phyloP scores from a whole-genome alignment of 2,888 invertebrate species.

The Cephus runcator region DNA sequence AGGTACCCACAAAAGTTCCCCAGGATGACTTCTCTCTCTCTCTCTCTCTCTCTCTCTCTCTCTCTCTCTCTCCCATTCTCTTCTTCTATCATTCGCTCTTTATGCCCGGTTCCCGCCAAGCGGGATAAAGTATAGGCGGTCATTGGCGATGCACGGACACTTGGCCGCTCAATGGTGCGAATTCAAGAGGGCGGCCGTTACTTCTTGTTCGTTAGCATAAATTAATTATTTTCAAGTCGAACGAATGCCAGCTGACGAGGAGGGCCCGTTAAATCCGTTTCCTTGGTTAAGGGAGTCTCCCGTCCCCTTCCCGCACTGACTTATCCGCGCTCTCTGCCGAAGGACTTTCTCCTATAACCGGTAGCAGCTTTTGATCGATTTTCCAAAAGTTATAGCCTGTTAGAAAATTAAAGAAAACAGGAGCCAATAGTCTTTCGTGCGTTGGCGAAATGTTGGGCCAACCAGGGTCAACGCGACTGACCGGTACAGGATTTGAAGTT shows the following conservation, averaged over 20 bases:
- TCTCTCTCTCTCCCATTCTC: slow-evolving; percentile 19
- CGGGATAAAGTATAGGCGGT: slow-evolving; percentile 9
- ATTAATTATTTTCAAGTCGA: slow-evolving; percentile 58
- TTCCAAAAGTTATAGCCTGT: neutral
- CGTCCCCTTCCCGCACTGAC: too few species aligned
- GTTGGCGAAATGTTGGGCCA: neutral
- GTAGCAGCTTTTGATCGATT: neutral
- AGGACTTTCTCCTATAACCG: neutral
- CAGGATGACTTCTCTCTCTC: slow-evolving; percentile 19
- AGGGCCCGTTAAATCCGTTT: too few species aligned
- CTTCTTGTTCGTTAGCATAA: slow-evolving; percentile 64
- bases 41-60: slow-evolving; percentile 20
- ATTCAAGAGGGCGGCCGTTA: slow-evolving; percentile 63
- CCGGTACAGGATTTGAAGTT: slow-evolving; percentile 26
- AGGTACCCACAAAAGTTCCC: too few species aligned
- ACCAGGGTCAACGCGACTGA: neutral
- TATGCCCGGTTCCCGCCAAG: slow-evolving; percentile 13
- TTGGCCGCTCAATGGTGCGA: slow-evolving; percentile 64
- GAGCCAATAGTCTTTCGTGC: neutral
- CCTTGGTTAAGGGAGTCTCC: too few species aligned
- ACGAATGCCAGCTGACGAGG: slow-evolving; percentile 41
- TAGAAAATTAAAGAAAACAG: neutral
- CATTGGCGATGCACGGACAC: slow-evolving; percentile 43
- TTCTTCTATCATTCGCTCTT: slow-evolving; percentile 19
- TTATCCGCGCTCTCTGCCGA: neutral